Conservation (phyloP, 1,140 invertebrate species). For the Pseudomyrmex dendroicus region DNA sequence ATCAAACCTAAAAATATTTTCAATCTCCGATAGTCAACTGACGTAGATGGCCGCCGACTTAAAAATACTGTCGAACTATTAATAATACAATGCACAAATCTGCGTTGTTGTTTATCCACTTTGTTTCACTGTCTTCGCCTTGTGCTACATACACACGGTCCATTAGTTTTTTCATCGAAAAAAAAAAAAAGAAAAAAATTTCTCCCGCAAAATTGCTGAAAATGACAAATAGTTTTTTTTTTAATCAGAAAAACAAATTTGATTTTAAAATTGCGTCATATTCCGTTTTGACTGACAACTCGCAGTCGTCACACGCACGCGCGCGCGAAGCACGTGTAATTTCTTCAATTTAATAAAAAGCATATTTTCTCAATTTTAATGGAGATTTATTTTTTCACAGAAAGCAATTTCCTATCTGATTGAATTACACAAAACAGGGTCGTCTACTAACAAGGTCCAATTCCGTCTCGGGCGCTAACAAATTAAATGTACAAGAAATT, state of each 20-base stretch:
- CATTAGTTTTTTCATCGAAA: neutral
- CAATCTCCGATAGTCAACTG: conserved; percentile 53
- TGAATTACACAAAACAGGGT: neutral
- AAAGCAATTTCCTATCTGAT: neutral
- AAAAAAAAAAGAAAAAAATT: neutral
- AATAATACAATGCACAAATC: conserved; percentile 59
- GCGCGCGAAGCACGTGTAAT: neutral
- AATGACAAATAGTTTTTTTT: neutral
- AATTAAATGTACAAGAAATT: conserved; percentile 3
- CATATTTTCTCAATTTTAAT: neutral
- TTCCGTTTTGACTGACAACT: neutral
- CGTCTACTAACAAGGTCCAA: neutral
- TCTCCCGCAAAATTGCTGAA: neutral
- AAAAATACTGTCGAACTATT: conserved; percentile 51
- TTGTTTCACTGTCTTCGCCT: neutral
- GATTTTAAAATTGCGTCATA: neutral
- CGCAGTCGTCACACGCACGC: no score
- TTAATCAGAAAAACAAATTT: neutral
- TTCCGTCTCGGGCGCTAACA: neutral
- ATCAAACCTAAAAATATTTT: conserved; percentile 61
- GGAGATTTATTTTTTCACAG: neutral
- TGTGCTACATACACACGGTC: neutral
- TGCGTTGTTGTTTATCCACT: conserved; percentile 42
- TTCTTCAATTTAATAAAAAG: no score
- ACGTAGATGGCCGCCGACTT: conserved; percentile 57